phyloP scores from a whole-genome alignment of 2,888 invertebrate species.

The Zhengitettix transpicula region DNA sequence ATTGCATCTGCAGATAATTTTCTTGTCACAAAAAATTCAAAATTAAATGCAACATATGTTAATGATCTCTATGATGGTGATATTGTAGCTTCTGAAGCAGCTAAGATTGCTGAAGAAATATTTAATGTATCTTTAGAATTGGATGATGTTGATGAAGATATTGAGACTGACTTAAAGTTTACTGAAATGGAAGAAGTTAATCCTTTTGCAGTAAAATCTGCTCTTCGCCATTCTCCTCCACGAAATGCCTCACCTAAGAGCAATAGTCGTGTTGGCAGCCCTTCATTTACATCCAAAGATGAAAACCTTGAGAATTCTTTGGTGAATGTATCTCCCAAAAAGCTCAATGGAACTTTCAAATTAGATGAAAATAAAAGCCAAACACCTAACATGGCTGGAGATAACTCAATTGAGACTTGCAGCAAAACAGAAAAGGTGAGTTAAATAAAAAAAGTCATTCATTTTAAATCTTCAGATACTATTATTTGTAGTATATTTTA shows the following conservation, averaged over 20 bases:
- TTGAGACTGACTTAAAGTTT: not conserved
- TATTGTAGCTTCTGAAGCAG: constrained; percentile 1
- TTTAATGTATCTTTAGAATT: constrained; percentile 1
- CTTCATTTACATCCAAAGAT: too few relatives aligned
- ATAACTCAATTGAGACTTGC: too few relatives aligned
- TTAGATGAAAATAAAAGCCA: too few relatives aligned
- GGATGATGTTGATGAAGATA: not conserved
- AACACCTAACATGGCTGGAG: too few relatives aligned
- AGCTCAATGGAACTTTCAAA: too few relatives aligned
- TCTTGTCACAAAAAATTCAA: not conserved
- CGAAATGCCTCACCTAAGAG: not conserved
- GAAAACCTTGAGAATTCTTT: too few relatives aligned
- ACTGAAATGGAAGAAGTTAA: not conserved
- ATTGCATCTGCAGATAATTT: not conserved
- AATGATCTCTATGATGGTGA: not conserved
- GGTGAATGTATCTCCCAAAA: too few relatives aligned
- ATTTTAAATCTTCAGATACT: too few relatives aligned
- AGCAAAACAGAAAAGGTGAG: too few relatives aligned
- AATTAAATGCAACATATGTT: not conserved
- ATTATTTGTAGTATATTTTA: too few relatives aligned
- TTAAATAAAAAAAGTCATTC: too few relatives aligned
- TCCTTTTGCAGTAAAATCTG: not conserved
- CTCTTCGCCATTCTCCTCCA: not conserved
- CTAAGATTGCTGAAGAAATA: constrained; percentile 1
- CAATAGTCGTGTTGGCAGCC: not conserved